Evolutionary conservation across 2,797 vertebrate species (phyloP).

Genomic region (Discoglossus pictus): DNA sequence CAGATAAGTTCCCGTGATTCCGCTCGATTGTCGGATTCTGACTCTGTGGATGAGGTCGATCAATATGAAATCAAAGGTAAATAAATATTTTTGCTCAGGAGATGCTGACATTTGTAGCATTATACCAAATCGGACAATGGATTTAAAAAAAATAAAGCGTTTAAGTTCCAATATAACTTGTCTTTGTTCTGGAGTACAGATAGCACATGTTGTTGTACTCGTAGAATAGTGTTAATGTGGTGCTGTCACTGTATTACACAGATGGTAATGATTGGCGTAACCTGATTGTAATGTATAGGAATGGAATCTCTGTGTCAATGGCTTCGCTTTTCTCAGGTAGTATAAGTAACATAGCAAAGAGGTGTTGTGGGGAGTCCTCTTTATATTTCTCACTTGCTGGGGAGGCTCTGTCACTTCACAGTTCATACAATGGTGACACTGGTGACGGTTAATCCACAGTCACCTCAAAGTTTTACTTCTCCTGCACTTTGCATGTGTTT

Average conservation of each 20-base stretch:
- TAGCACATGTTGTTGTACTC: no score
- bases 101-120: no score
- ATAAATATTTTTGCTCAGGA: slow-evolving; percentile 20
- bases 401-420: neutral
- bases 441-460: neutral
- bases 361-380: neutral
- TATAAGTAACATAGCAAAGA: neutral
- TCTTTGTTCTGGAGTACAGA: no score
- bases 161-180: no score
- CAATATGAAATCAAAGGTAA: slow-evolving; percentile 89
- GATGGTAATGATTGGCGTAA: slow-evolving; percentile 91
- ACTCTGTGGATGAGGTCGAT: slow-evolving; percentile 86
- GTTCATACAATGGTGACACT: no score
- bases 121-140: no score
- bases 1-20: slow-evolving; percentile 88
- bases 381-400: neutral
- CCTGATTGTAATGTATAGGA: slow-evolving; percentile 89
- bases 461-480: neutral
- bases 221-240: neutral
- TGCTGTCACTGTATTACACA: slow-evolving; percentile 73
- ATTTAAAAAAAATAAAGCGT: no score
- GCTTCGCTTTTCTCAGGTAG: slow-evolving; percentile 95
- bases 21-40: slow-evolving; percentile 81
- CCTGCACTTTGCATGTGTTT: slow-evolving; percentile 6
- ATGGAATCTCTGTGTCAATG: slow-evolving; percentile 87